phyloP scores from a whole-genome alignment of 2,888 invertebrate species.

The Yponomeuta cagnagella region DNA sequence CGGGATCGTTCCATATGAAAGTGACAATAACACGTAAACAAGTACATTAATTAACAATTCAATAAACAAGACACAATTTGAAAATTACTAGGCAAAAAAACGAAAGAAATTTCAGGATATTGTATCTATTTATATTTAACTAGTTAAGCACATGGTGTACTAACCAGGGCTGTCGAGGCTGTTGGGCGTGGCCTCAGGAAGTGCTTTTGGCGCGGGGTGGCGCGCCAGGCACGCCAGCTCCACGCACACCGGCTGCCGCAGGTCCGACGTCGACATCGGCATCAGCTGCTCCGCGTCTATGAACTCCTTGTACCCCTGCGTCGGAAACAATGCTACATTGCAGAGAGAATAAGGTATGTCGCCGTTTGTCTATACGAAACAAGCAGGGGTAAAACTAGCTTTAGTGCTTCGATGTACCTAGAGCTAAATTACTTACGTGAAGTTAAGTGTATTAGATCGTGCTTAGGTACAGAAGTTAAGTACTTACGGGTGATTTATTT shows the following conservation, averaged over 20 bases:
- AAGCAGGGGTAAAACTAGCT: background rate
- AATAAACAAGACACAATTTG: too few species aligned
- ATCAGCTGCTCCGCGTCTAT: conserved; percentile 93
- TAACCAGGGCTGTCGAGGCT: conserved; percentile 71
- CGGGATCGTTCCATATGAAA: conserved; percentile 22
- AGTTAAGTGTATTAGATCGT: background rate
- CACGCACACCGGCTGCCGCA: conserved; percentile 87
- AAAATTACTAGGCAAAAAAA: too few species aligned
- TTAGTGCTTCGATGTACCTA: background rate
- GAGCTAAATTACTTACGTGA: conserved; percentile 15
- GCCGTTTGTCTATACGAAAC: background rate
- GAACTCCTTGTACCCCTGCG: conserved; percentile 91
- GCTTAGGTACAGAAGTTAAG: background rate
- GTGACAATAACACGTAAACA: conserved; percentile 21
- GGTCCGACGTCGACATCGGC: conserved; percentile 89
- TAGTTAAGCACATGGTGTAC: conserved; percentile 6
- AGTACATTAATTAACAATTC: background rate
- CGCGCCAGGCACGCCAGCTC: conserved; percentile 83
- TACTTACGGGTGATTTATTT: background rate
- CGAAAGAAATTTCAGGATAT: background rate
- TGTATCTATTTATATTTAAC: background rate
- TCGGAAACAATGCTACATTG: conserved; percentile 21
- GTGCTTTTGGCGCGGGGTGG: conserved; percentile 70
- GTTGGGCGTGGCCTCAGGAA: conserved; percentile 69
- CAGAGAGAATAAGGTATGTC: background rate